Percentiles rank a stretch among this genome's conserved stretches.
Conservation (phyloP, 2,797 vertebrate species). For the Dryobates pubescens region DNA sequence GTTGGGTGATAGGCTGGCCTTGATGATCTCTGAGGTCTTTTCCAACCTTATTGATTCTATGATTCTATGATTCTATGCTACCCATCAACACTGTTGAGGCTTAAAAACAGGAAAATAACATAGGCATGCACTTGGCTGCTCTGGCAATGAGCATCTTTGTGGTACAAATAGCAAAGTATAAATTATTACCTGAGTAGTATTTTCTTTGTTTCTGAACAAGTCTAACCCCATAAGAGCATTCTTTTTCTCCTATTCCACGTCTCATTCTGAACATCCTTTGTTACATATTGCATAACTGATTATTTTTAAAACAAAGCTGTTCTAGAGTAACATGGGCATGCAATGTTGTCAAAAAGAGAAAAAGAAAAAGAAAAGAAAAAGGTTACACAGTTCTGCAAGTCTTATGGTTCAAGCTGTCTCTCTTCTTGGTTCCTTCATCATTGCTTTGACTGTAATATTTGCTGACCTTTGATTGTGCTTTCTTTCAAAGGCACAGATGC, state of each 20-base stretch:
- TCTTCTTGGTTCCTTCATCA: background rate
- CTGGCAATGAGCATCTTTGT: background rate
- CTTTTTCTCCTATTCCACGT: background rate
- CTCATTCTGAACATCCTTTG: background rate
- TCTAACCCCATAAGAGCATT: background rate
- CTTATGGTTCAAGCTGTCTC: background rate
- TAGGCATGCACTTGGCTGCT: background rate
- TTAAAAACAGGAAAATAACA: background rate
- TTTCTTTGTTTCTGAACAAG: background rate
- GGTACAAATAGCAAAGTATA: background rate
- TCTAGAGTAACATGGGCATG: background rate
- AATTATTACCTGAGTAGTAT: background rate
- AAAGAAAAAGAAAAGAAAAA: no score
- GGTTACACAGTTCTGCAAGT: background rate
- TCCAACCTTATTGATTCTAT: no score
- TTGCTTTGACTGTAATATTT: background rate
- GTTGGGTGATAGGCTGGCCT: no score
- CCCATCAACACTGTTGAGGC: no score
- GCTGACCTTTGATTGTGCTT: background rate
- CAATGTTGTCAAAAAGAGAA: background rate
- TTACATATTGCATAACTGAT: background rate
- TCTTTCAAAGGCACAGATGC: background rate
- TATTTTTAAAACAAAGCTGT: background rate
- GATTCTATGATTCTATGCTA: no score
- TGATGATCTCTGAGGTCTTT: no score